Evolutionary conservation across 2,797 vertebrate species (phyloP).

Genomic region (Philypnodon macrostomus): DNA sequence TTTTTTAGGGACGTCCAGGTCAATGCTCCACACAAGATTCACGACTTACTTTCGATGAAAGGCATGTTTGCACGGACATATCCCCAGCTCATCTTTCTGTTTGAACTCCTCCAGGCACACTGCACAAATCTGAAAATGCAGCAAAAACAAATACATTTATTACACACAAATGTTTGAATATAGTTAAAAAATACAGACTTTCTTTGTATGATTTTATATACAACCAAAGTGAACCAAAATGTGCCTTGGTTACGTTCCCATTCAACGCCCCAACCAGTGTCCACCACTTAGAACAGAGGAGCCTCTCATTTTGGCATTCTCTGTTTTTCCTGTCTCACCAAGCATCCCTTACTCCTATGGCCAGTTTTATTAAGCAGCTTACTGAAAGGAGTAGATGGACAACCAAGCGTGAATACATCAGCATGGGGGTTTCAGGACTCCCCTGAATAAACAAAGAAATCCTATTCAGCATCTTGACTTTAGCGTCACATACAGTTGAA

Average conservation of each 20-base stretch:
- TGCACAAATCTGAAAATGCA: slow-evolving; percentile 87
- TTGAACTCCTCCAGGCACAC: slow-evolving; percentile 99
- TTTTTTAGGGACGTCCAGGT: too few relatives aligned
- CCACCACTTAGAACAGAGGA: slow-evolving; percentile 20
- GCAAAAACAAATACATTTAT: slow-evolving; percentile 3
- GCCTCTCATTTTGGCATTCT: slow-evolving; percentile 22
- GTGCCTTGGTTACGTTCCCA: slow-evolving; percentile 7
- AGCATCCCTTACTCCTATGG: slow-evolving; percentile 21
- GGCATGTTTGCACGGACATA: slow-evolving; percentile 98
- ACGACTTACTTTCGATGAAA: slow-evolving; percentile 99
- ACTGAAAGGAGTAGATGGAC: slow-evolving; percentile 26
- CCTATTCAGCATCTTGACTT: too few relatives aligned
- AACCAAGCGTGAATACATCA: slow-evolving; percentile 49
- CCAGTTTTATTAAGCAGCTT: slow-evolving; percentile 19
- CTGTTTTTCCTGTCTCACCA: slow-evolving; percentile 18
- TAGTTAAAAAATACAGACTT: too few relatives aligned
- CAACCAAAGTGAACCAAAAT: neutral
- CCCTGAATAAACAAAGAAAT: slow-evolving; percentile 34
- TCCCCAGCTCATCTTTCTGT: slow-evolving; percentile 96
- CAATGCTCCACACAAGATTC: too few relatives aligned
- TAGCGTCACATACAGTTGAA: slow-evolving; percentile 32
- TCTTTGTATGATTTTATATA: too few relatives aligned
- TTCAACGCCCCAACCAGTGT: slow-evolving; percentile 9
- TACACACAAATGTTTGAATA: neutral
- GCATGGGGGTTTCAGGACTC: slow-evolving; percentile 35